These are phyloP conservation scores for Agrilus mali DNA, from an alignment of 2,888 invertebrate species.

Conservation along the genomic window DNA sequence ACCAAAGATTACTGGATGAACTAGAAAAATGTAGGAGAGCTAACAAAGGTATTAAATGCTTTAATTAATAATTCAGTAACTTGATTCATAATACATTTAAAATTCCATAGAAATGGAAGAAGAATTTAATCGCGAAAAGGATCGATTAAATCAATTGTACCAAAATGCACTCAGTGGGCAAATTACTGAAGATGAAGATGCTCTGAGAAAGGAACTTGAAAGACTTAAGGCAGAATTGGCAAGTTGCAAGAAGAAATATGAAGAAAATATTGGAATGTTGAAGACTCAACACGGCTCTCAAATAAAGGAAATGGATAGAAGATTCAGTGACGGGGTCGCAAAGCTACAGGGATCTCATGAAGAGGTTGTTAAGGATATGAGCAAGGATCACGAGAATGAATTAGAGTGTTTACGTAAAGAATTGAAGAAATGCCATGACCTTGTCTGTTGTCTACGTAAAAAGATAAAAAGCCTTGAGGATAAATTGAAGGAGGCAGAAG, in stretches of 20 bases:
- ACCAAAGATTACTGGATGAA: conserved; percentile 8
- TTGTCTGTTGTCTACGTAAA: too few species aligned
- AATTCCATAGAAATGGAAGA: conserved; percentile 9
- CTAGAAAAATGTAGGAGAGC: conserved; percentile 5
- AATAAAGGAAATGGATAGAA: conserved; percentile 38
- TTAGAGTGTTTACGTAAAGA: conserved; percentile 34
- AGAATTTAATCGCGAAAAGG: conserved; percentile 12
- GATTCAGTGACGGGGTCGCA: conserved; percentile 42
- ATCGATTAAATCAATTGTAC: conserved; percentile 1
- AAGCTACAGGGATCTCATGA: conserved; percentile 42
- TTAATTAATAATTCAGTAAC: too few species aligned
- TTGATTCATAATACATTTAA: too few species aligned
- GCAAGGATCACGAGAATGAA: conserved; percentile 40
- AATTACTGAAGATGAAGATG: conserved; percentile 6
- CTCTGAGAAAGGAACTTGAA: conserved; percentile 12
- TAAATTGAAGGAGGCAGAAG: not conserved
- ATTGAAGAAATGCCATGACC: conserved; percentile 6
- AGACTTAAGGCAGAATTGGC: conserved; percentile 7
- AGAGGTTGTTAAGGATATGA: conserved; percentile 37
- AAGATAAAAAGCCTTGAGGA: too few species aligned
- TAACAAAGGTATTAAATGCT: conserved; percentile 11
- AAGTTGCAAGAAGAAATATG: conserved; percentile 23
- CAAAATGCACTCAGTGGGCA: not conserved
- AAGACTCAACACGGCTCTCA: conserved; percentile 43
- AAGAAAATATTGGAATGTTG: conserved; percentile 26